Evolutionary conservation across 1,140 invertebrate species (phyloP), one percentile per base, ranked within the genome.

Genomic region (Samia ricini): DNA sequence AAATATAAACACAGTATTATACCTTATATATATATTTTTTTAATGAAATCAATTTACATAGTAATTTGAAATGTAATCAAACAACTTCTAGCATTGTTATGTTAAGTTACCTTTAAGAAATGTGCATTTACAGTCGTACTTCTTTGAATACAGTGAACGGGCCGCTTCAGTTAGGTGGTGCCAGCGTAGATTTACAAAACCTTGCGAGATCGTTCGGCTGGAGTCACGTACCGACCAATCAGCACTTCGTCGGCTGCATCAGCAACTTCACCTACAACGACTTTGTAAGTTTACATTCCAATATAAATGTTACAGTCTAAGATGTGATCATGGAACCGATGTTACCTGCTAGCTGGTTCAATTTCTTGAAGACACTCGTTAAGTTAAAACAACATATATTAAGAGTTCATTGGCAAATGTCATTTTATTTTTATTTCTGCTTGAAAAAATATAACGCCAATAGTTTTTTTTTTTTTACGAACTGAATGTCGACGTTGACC

Each of bases 141-240:
- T 52, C 15, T 4, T 7, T 69, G 74, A 50, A 57, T 72, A 22
- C 74, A 91, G 95, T 98, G 0, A 98, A 98, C 81, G 94, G 95
- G 0, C 96, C 97, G 0, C 89, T 98, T 18, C 97, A 98, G 88
- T 68, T 99, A 7, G 98, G 97, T 18, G 97, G 97, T 8, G 92
- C 94, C 0, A 92, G 93, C 36, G 90, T 93, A 24, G 92, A 96
- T 70, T 82, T 95, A 2, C 77, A 85, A 2, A 78, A 91, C 19
- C 85, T 97, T 2, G 91, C 92, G 1, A 79, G 85, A 0, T 81
- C 91, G 5, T 93, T 93, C 66, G 92, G 92, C 62, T 95, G 94
- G 95, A 91, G 91, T 49, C 88, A 93, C 74, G 88, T 92, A 21
- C 96, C 96, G 1, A 93, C 92, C 0, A 89, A 90, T 20, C 90